Base-by-base conservation (phyloP, 2,888 invertebrate species). In the Resseliella maxima region DNA sequence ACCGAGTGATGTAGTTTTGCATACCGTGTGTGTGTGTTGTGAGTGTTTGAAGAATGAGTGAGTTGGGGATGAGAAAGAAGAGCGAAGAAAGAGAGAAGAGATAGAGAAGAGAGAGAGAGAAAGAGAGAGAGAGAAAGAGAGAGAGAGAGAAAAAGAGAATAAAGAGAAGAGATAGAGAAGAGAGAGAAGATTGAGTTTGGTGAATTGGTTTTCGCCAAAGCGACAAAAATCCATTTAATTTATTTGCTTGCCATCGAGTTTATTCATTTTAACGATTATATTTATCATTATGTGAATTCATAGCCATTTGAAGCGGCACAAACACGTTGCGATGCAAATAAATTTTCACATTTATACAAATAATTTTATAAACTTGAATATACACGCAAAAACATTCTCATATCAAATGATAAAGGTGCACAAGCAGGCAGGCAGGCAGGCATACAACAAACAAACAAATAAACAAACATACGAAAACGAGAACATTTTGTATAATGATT, bases 191-290 rank as follows among this genome's bases (percentile, higher is more conserved):
- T 12, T 41, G 41, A 41, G 12, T 41, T 41, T 41, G 6, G 41
- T 8, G 41, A 41, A 12, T 41, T 5, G n/a, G n/a, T n/a, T n/a
- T n/a, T n/a, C n/a, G n/a, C n/a, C 41, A 59, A 59, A 59, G 31
- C 31, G 72, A 31, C 72, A 72, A 72, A 72, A 72, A 72, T 72
- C 72, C 72, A 72, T 72, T 72, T 72, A 27, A 72, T 72, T 72
- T 72, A 72, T 72, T 72, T 31, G 72, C 10, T 72, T 72, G 72
- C 72, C 72, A 72, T 72, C 31, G 72, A 31, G 72, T 72, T 72
- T 31, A 72, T 72, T 72, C 72, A 72, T 27, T 31, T 31, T 31
- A 31, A 72, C 72, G 31, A n/a, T 35, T 72, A 72, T 72, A 72
- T 72, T 72, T 31, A 72, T 31, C 72, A 72, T 72, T 59, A 41